Percentiles rank a stretch among this genome's conserved stretches.
Evolutionary conservation across 2,888 invertebrate species (phyloP).

Genomic region (Synergus itoensis): DNA sequence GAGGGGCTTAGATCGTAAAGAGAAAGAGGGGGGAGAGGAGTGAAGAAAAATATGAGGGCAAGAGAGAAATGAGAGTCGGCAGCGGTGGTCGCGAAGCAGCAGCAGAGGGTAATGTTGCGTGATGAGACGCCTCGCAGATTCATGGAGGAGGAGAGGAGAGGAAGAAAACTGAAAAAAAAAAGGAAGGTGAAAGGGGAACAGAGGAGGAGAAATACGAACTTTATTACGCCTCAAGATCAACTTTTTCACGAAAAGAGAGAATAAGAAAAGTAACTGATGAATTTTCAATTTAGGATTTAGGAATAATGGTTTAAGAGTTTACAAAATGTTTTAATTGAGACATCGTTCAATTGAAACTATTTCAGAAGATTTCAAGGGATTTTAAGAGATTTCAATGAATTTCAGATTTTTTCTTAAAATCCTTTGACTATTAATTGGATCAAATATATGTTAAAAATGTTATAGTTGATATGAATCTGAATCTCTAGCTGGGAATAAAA

Average conservation of each 20-base stretch:
- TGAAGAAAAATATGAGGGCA: constrained; percentile 38
- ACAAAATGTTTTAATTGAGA: no score
- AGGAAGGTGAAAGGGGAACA: constrained; percentile 50
- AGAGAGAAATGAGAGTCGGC: constrained; percentile 43
- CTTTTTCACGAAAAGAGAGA: background rate
- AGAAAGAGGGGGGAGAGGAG: constrained; percentile 43
- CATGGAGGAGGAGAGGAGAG: constrained; percentile 66
- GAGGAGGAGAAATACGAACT: constrained; percentile 41
- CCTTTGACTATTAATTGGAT: no score
- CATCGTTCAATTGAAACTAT: no score
- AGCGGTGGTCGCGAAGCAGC: constrained; percentile 43
- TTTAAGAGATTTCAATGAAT: no score
- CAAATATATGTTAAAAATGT: no score
- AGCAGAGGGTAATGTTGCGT: constrained; percentile 74
- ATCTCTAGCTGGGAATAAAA: no score
- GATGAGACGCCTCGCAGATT: constrained; percentile 77
- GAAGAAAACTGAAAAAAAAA: constrained; percentile 52
- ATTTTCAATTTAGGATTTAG: background rate
- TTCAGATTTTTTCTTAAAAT: no score
- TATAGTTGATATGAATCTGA: no score
- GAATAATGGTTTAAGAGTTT: no score
- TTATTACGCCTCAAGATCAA: background rate
- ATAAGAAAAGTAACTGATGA: background rate
- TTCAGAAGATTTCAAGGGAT: no score
- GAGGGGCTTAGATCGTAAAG: constrained; percentile 47